phyloP scores from a whole-genome alignment of 1,140 invertebrate species.

The Drosophila repletoides region DNA sequence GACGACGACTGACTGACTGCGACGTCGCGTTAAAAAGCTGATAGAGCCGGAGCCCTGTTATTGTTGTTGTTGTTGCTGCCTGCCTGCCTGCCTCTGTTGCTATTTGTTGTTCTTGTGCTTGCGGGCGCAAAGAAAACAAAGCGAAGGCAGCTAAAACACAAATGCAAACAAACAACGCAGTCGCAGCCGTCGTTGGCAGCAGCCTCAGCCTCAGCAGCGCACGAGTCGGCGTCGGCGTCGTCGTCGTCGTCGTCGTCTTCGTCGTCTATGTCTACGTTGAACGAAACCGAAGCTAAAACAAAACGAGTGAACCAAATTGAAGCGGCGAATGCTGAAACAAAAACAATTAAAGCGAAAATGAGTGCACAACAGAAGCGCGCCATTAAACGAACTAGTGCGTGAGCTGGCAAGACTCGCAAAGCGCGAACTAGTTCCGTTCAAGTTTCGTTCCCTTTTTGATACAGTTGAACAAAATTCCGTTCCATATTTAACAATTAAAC shows the following conservation, averaged over 20 bases:
- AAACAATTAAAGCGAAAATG: slow-evolving; percentile 47
- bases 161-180: slow-evolving; percentile 67
- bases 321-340: slow-evolving; percentile 63
- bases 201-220: slow-evolving; percentile 23
- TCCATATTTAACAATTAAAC: background rate
- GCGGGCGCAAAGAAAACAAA: slow-evolving; percentile 64
- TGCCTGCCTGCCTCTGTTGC: slow-evolving; percentile 36
- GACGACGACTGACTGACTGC: slow-evolving; percentile 72
- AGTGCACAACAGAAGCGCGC: slow-evolving; percentile 22
- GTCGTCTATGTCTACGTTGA: slow-evolving; percentile 50
- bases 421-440: slow-evolving; percentile 49
- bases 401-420: slow-evolving; percentile 12
- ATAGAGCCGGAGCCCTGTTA: slow-evolving; percentile 56
- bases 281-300: slow-evolving; percentile 57
- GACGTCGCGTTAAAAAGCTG: slow-evolving; percentile 66
- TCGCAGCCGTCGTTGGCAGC: slow-evolving; percentile 42
- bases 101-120: slow-evolving; percentile 54
- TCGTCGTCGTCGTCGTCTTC: no score
- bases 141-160: slow-evolving; percentile 67
- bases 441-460: no score
- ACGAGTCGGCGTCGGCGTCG: slow-evolving; percentile 25
- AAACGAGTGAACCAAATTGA: slow-evolving; percentile 63
- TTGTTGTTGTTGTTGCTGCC: slow-evolving; percentile 29
- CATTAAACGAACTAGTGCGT: slow-evolving; percentile 25
- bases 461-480: no score